Evolutionary conservation across 2,113 vertebrate species (phyloP), one percentile per base, ranked within the genome.

Genomic region (Apodemus speciosus): DNA sequence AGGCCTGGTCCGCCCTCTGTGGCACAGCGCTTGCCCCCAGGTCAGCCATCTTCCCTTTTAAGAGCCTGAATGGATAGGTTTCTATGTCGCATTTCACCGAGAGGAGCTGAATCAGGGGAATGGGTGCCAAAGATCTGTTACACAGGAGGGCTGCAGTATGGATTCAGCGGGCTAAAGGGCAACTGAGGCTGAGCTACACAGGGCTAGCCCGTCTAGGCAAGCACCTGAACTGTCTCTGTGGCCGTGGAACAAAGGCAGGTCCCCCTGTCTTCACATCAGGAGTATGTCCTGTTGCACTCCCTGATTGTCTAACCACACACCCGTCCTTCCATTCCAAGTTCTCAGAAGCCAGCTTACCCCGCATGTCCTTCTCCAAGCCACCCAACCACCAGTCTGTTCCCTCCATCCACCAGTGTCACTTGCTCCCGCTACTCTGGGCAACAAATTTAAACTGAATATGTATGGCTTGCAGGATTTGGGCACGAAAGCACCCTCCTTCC

Each of bases 151-250:
- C 27, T 30, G n/a, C 0, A 6, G 1, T 3, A 10, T 46, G 49
- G 15, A 46, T 15, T 68, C 49, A 16, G 0, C 0, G 16, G 71
- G n/a, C 1, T 14, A 53, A 49, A 23, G 35, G 56, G 15, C 15
- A 46, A 35, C 49, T 38, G 7, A 27, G 35, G 4, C 30, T 27
- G 66, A 16, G 14, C 53, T 32, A 66, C 27, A 27, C 51, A 0
- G 32, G 43, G 64, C 53, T 6, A 51, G 25, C 30, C 27, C 35
- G 0, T 4, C 0, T 4, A 27, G 2, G 15, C 0, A 3, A 60
- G 60, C 25, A 25, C 60, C 49, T 13, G 2, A 43, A 23, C 23
- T 11, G 0, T 3, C 30, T 43, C 32, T 6, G 0, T 6, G 38
- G 58, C 27, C 7, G 0, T 20, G 56, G 56, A 38, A 58, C 25